Evolutionary conservation across 2,113 vertebrate genomes (phyloP).

Genomic region (Nothobranchius furzeri): DNA sequence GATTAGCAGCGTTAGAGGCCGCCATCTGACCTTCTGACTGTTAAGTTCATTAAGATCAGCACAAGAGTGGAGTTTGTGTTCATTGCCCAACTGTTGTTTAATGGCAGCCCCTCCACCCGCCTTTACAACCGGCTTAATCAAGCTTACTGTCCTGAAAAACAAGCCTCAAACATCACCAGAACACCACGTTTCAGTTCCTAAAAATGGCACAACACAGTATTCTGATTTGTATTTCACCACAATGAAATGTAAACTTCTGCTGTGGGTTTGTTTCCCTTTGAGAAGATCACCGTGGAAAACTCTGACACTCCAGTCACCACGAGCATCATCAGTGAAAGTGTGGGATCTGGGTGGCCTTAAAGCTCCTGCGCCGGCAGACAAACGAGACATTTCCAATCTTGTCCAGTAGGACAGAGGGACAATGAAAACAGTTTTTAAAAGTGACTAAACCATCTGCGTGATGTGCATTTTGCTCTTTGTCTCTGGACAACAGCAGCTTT

Average conservation of each 20-base stretch:
- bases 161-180: background rate
- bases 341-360: conserved; percentile 64
- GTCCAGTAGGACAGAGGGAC: background rate
- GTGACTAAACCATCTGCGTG: background rate
- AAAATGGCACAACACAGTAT: background rate
- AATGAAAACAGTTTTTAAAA: no score
- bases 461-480: background rate
- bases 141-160: conserved; percentile 21
- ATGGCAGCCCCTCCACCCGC: conserved; percentile 23
- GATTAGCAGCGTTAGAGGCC: conserved; percentile 63
- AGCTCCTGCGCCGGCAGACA: background rate
- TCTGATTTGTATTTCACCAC: conserved; percentile 2
- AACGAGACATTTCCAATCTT: background rate
- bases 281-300: conserved; percentile 60
- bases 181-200: no score
- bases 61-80: conserved; percentile 27
- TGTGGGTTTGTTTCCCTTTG: conserved; percentile 34
- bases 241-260: conserved; percentile 13
- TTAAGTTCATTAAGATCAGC: conserved; percentile 60
- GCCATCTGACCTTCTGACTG: conserved; percentile 61
- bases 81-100: conserved; percentile 38
- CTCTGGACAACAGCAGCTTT: conserved; percentile 10
- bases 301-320: conserved; percentile 54
- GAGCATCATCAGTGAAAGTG: conserved; percentile 53
- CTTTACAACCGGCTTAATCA: conserved; percentile 27